These are phyloP conservation scores for Rhynchophorus ferrugineus DNA, from an alignment of 1,140 invertebrate genomes.

Conservation along the genomic window DNA sequence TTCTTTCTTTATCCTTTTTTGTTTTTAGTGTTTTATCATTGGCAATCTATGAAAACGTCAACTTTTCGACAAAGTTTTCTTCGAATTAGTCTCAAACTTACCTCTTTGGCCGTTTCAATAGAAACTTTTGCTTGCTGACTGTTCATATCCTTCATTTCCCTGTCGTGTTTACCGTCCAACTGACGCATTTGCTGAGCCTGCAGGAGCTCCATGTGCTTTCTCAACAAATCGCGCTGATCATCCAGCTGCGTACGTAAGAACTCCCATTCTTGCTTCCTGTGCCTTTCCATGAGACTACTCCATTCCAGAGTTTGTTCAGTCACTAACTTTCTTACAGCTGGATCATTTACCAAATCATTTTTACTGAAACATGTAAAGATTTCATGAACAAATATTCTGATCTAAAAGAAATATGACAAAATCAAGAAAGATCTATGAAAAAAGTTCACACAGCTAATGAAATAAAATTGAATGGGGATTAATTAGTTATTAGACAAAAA, in stretches of 20 bases:
- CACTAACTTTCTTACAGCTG: conserved; percentile 70
- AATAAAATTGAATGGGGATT: too few species aligned
- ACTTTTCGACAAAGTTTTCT: background rate
- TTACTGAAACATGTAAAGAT: too few species aligned
- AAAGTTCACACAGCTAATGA: too few species aligned
- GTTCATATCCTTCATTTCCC: conserved; percentile 95
- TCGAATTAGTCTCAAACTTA: conserved; percentile 22
- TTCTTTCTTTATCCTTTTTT: conserved; percentile 92
- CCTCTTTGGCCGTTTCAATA: conserved; percentile 93
- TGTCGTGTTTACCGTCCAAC: conserved; percentile 80
- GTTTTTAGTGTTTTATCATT: conserved; percentile 96
- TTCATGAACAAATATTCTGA: too few species aligned
- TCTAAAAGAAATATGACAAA: too few species aligned
- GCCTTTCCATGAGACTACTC: conserved; percentile 82
- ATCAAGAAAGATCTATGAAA: too few species aligned
- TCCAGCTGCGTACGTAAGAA: conserved; percentile 72
- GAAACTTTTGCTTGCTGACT: conserved; percentile 90
- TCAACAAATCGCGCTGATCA: conserved; percentile 78
- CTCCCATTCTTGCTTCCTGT: conserved; percentile 88
- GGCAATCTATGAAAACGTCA: conserved; percentile 46
- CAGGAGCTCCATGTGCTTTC: conserved; percentile 76
- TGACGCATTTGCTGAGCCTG: conserved; percentile 87
- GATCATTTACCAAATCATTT: conserved; percentile 70
- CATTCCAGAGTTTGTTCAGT: conserved; percentile 88
- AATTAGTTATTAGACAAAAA: too few species aligned